Percentiles rank a stretch among this genome's conserved stretches.
These are phyloP conservation scores for Abramis brama DNA, from an alignment of 2,113 vertebrate species.

Conservation along the genomic window DNA sequence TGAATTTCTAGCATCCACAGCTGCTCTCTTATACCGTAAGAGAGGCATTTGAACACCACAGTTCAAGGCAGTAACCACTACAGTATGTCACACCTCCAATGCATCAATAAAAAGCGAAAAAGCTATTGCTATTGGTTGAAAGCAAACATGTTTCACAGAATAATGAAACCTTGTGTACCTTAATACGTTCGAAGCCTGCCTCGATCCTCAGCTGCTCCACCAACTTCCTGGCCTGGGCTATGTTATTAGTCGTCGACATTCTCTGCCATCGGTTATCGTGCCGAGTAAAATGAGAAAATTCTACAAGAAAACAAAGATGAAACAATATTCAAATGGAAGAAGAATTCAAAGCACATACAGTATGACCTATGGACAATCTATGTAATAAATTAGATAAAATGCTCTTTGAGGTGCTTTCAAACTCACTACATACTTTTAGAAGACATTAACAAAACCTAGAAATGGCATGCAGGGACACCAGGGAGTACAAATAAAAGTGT, in stretches of 20 bases:
- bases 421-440: background rate
- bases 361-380: background rate
- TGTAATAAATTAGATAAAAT: background rate
- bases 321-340: background rate
- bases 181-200: conserved; percentile 92
- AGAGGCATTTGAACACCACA: background rate
- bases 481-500: too few species aligned
- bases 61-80: background rate
- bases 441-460: background rate
- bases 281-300: conserved; percentile 54
- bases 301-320: conserved; percentile 32
- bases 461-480: too few species aligned
- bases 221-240: conserved; percentile 93
- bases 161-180: conserved; percentile 74
- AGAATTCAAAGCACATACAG: background rate
- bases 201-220: conserved; percentile 97
- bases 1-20: background rate
- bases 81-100: background rate
- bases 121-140: background rate
- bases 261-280: conserved; percentile 78
- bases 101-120: background rate
- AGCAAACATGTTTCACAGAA: background rate
- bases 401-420: background rate
- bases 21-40: background rate
- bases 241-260: conserved; percentile 96